phyloP scores from a whole-genome alignment of 2,113 vertebrate species.

The Prochilodus magdalenae region DNA sequence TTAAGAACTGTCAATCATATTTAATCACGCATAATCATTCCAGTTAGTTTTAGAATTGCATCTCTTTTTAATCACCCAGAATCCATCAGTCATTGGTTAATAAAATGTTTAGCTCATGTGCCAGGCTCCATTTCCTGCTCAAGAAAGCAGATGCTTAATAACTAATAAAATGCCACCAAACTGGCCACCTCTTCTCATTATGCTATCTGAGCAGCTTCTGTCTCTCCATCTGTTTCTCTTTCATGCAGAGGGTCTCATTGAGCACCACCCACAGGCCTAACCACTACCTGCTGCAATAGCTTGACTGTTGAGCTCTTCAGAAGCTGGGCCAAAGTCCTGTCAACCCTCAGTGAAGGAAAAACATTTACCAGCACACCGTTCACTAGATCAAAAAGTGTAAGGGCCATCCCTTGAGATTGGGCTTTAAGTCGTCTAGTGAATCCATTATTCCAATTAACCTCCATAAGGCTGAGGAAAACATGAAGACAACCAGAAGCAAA shows the following conservation, averaged over 20 bases:
- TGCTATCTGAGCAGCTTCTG: too few species aligned
- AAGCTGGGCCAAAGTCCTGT: conserved; percentile 26
- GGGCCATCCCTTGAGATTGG: conserved; percentile 1
- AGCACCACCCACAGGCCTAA: background rate
- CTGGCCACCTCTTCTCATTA: too few species aligned
- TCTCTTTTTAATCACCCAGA: too few species aligned
- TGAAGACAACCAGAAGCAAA: conserved; percentile 16
- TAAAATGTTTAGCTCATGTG: too few species aligned
- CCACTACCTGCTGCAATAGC: conserved; percentile 4
- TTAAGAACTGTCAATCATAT: too few species aligned
- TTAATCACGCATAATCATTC: too few species aligned
- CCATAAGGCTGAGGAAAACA: conserved; percentile 31
- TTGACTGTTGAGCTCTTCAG: conserved; percentile 14
- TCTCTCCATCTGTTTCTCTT: background rate
- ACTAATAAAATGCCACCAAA: too few species aligned
- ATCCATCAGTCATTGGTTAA: too few species aligned
- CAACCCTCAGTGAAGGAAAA: conserved; percentile 21
- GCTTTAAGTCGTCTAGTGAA: conserved; percentile 1
- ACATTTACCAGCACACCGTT: conserved; percentile 19
- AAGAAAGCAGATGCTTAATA: too few species aligned
- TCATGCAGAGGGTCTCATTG: background rate
- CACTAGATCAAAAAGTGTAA: conserved; percentile 23
- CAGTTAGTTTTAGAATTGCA: too few species aligned
- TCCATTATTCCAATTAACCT: conserved; percentile 37
- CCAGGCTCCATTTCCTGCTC: too few species aligned